Evolutionary conservation across 2,797 vertebrate species (phyloP).

Genomic region (Gadopsis marmoratus): DNA sequence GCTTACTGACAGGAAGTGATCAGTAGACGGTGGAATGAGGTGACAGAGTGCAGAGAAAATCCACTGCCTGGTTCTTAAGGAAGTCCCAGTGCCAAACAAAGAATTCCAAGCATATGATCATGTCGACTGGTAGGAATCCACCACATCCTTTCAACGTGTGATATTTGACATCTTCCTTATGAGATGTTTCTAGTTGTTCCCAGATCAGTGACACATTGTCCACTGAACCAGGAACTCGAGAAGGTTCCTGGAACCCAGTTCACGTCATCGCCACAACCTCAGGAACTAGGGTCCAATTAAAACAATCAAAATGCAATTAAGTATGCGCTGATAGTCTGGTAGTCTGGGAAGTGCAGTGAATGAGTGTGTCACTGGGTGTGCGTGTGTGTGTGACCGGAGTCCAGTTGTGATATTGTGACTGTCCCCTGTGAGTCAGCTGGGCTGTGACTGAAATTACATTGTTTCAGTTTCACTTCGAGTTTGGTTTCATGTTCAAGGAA

Average conservation of each 20-base stretch:
- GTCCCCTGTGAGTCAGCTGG: not conserved
- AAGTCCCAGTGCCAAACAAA: not conserved
- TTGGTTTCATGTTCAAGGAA: not conserved
- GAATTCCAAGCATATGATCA: not conserved
- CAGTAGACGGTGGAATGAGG: too few species aligned
- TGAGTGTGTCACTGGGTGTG: not conserved
- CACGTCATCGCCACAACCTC: not conserved
- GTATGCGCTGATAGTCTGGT: not conserved
- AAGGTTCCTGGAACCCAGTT: not conserved
- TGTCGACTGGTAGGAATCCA: not conserved
- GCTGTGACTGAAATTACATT: fast-evolving
- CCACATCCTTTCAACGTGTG: not conserved
- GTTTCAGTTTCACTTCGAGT: slow-evolving; percentile 31
- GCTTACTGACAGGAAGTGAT: not conserved
- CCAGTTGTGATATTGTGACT: too few species aligned
- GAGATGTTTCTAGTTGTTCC: not conserved
- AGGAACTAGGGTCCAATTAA: not conserved
- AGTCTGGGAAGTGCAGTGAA: not conserved
- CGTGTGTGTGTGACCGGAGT: too few species aligned
- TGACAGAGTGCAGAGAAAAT: not conserved
- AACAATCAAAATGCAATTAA: not conserved
- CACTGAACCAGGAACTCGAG: not conserved
- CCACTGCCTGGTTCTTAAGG: not conserved
- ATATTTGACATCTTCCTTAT: not conserved
- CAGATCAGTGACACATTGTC: not conserved